Evolutionary conservation across 2,113 vertebrate species (phyloP), one percentile per base, ranked within the genome.

Genomic region (Parotia lawesii): DNA sequence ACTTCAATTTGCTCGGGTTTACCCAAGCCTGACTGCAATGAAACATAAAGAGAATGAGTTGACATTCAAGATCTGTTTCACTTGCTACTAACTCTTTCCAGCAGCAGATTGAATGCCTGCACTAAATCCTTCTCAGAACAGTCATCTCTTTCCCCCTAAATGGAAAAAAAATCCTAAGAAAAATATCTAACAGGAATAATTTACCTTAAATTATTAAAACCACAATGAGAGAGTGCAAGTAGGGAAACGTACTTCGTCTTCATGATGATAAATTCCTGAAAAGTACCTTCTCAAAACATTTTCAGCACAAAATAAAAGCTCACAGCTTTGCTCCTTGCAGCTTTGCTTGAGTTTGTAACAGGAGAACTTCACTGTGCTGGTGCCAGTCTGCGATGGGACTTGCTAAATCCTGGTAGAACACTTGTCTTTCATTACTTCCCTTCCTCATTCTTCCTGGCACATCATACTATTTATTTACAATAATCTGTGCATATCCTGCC

Each of bases 251-350:
- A 82, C 44, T 33, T 85, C 75, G 89, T 60, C 20, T 78, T 78
- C 33, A 23, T 64, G 44, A 19, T 42, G 82, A 53, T 69, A 89
- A 89, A 85, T 81, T 61, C 51, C 78, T 67, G 29, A 42, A 19
- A 92, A 90, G 72, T 42, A 35, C 23, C 17, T 65, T 78, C 38
- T 92, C 38, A 61, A 85, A 87, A 74, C 31, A 40, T 74, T 87
- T 83, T 57, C 73, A 51, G 44, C 50, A 45, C 20, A 80, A 69
- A 89, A 82, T 23, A 54, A 82, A 92, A 85, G 31, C 61, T 91
- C 61, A 15, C 40, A 71, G 58, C 57, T 84, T 87, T 77, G 45
- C 33, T 75, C 33, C 89, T 85, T 90, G 73, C 54, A 85, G 61
- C 33, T 90, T 85, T 84, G 58, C 67, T 72, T 0, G 0, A 25